These are phyloP conservation scores for Sturmia bella DNA, from an alignment of 2,888 invertebrate genomes.

Conservation along the genomic window DNA sequence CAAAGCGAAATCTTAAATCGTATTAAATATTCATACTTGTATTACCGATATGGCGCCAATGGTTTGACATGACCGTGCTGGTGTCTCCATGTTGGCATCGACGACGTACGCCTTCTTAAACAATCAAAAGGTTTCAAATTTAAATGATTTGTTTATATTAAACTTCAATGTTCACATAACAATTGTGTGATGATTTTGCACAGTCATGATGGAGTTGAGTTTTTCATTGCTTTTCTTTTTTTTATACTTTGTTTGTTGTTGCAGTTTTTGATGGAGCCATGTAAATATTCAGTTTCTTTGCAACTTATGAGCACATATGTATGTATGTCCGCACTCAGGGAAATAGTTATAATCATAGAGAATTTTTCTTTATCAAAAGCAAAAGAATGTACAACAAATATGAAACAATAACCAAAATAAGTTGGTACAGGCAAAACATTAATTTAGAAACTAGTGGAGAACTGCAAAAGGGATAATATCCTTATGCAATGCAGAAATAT, in stretches of 20 bases:
- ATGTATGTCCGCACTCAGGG: neutral
- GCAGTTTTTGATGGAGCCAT: conserved; percentile 54
- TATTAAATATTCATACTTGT: conserved; percentile 43
- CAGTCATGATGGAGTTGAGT: conserved; percentile 62
- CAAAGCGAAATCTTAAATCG: neutral
- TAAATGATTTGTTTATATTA: conserved; percentile 70
- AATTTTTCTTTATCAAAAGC: no score
- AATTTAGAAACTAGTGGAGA: no score
- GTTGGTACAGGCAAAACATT: no score
- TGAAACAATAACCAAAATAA: no score
- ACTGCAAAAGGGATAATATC: no score
- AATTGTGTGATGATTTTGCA: conserved; percentile 69
- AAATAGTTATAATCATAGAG: neutral
- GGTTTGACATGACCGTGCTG: conserved; percentile 68
- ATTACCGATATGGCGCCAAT: conserved; percentile 51
- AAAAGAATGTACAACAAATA: no score
- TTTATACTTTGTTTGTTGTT: conserved; percentile 2
- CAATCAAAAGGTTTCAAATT: conserved; percentile 69
- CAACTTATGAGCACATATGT: conserved; percentile 15
- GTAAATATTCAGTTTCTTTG: conserved; percentile 53
- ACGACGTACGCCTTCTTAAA: conserved; percentile 52
- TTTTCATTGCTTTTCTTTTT: conserved; percentile 29
- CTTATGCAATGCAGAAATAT: no score
- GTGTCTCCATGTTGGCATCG: conserved; percentile 28
- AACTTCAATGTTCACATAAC: conserved; percentile 69